These are phyloP conservation scores for Ctenopoma kingsleyae DNA, from an alignment of 2,797 vertebrate genomes.

Conservation along the genomic window DNA sequence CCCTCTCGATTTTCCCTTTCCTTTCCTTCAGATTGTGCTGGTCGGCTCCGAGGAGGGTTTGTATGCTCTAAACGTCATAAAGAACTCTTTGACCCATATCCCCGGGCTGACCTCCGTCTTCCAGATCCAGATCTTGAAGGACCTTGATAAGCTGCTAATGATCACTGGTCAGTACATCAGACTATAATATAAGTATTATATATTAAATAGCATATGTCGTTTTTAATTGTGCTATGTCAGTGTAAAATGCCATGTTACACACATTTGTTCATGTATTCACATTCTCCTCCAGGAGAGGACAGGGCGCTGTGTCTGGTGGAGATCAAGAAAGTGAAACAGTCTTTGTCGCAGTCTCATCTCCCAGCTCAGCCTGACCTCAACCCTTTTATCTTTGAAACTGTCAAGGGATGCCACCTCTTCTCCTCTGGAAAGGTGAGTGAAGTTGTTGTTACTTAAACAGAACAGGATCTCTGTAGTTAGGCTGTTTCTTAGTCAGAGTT, in stretches of 20 bases:
- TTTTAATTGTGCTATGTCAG: neutral
- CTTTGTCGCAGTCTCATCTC: constrained; percentile 95
- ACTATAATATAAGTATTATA: neutral
- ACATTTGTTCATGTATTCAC: neutral
- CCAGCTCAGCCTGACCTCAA: constrained; percentile 94
- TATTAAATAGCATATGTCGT: neutral
- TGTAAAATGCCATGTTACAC: neutral
- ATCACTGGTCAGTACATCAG: constrained; percentile 82
- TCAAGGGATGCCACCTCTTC: constrained; percentile 98
- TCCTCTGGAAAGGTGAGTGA: constrained; percentile 92
- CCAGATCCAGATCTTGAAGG: constrained; percentile 97
- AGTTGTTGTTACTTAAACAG: constrained; percentile 14
- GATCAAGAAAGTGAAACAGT: constrained; percentile 98
- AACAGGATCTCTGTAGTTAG: constrained; percentile 10
- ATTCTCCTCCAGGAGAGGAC: constrained; percentile 88
- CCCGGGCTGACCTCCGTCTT: constrained; percentile 96
- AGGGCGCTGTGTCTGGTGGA: constrained; percentile 95
- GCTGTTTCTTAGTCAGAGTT: constrained; percentile 34
- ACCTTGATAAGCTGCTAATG: constrained; percentile 97
- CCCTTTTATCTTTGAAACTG: constrained; percentile 94
- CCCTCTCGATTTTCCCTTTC: constrained; percentile 2
- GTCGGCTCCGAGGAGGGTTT: constrained; percentile 98
- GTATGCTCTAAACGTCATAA: constrained; percentile 97
- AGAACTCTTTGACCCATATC: constrained; percentile 96
- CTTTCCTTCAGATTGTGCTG: constrained; percentile 89